phyloP scores from a whole-genome alignment of 2,113 vertebrate genomes.

The Apteryx owenii region DNA sequence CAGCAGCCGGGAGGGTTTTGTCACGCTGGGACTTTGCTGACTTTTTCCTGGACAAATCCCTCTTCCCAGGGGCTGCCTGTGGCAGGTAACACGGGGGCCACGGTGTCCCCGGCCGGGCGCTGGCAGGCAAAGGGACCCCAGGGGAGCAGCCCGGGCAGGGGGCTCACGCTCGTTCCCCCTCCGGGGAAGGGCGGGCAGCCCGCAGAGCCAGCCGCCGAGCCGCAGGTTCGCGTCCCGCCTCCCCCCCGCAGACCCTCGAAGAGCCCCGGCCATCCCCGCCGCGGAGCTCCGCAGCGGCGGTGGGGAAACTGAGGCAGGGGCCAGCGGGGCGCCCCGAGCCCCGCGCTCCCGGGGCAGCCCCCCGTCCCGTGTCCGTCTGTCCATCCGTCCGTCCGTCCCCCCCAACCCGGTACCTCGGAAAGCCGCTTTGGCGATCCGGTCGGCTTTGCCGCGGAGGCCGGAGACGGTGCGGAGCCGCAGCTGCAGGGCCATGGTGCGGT shows the following conservation, averaged over 20 bases:
- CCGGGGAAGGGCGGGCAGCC: not conserved
- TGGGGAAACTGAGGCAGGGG: not conserved
- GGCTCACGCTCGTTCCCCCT: not conserved
- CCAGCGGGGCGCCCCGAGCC: no score
- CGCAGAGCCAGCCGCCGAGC: not conserved
- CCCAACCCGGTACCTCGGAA: not conserved
- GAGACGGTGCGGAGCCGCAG: conserved; percentile 29
- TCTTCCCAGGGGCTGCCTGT: no score
- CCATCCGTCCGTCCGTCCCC: not conserved
- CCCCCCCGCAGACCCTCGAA: no score
- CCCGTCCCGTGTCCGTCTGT: not conserved
- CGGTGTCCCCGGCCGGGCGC: not conserved
- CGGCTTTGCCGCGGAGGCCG: conserved; percentile 22
- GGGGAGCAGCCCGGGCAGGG: not conserved
- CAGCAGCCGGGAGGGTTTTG: accelerated
- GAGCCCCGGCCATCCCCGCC: no score
- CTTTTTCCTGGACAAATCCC: no score
- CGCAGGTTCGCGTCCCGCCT: not conserved
- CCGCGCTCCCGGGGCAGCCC: no score
- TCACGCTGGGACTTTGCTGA: not conserved
- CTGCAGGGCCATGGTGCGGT: conserved; percentile 12
- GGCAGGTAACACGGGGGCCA: accelerated
- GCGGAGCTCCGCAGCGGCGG: no score
- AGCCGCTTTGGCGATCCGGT: conserved; percentile 27
- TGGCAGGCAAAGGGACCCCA: not conserved